Percentiles rank a stretch among this genome's conserved stretches.
These are phyloP conservation scores for Chauna torquata DNA, from an alignment of 2,113 vertebrate genomes.

Conservation along the genomic window DNA sequence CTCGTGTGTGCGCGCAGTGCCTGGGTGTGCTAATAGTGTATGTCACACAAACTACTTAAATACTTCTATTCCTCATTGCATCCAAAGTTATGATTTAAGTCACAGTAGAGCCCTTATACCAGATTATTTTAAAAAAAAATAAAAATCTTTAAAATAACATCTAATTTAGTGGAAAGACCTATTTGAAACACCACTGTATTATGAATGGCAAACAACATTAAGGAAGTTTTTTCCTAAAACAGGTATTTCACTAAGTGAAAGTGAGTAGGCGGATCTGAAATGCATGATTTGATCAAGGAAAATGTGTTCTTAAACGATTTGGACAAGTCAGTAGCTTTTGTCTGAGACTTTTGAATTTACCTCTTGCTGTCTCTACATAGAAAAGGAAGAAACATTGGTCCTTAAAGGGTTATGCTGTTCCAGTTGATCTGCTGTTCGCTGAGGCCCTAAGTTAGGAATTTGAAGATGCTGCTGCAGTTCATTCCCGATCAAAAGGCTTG, in stretches of 20 bases:
- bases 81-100: not conserved
- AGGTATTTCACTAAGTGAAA: not conserved
- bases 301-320: not conserved
- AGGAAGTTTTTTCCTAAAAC: not conserved
- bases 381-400: not conserved
- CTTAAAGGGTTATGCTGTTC: not conserved
- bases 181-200: not conserved
- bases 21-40: not conserved
- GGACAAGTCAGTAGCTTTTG: not conserved
- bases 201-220: not conserved
- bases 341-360: not conserved
- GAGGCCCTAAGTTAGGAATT: not conserved
- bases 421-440: not conserved
- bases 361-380: rapidly evolving
- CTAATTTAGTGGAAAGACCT: not conserved
- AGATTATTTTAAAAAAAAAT: not conserved
- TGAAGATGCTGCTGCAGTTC: not conserved
- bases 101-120: not conserved
- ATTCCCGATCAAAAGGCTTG: not conserved
- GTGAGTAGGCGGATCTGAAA: not conserved
- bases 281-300: not conserved
- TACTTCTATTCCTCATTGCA: not conserved
- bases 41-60: rapidly evolving
- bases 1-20: rapidly evolving
- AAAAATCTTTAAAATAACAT: not conserved